phyloP scores from a whole-genome alignment of 1,140 invertebrate species.

The Anthonomus grandis region DNA sequence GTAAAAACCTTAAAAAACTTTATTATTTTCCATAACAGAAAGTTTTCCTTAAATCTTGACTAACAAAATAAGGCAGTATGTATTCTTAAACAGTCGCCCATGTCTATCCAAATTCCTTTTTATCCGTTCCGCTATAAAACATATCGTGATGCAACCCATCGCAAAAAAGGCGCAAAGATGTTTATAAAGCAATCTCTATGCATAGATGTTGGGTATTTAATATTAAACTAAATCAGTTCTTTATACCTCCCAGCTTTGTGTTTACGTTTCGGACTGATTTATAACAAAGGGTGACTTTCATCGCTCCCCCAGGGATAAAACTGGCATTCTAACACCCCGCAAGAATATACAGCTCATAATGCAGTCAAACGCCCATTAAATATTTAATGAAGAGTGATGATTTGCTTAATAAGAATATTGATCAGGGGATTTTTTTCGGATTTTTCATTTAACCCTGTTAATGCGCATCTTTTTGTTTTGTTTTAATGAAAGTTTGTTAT shows the following conservation, averaged over 20 bases:
- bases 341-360: constrained; percentile 45
- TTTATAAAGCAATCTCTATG: constrained; percentile 13
- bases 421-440: constrained; percentile 17
- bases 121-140: no score
- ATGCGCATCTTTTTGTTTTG: no score
- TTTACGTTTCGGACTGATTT: constrained; percentile 36
- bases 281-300: constrained; percentile 36
- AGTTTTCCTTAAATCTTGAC: no score
- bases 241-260: constrained; percentile 11
- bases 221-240: constrained; percentile 15
- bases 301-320: constrained; percentile 33
- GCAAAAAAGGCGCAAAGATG: constrained; percentile 2
- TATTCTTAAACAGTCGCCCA: no score
- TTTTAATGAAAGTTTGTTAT: no score
- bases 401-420: constrained; percentile 19
- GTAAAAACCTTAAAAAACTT: no score
- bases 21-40: no score
- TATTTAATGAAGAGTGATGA: constrained; percentile 50
- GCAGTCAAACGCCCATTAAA: constrained; percentile 48
- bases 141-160: background rate
- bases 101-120: no score
- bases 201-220: constrained; percentile 11
- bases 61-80: no score
- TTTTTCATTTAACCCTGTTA: no score
- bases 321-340: constrained; percentile 31